A percentile compares a stretch with the other conserved stretches of the same genome.
Evolutionary conservation across 2,888 invertebrate genomes (phyloP).

Genomic region (Cecidostiba fungosa): DNA sequence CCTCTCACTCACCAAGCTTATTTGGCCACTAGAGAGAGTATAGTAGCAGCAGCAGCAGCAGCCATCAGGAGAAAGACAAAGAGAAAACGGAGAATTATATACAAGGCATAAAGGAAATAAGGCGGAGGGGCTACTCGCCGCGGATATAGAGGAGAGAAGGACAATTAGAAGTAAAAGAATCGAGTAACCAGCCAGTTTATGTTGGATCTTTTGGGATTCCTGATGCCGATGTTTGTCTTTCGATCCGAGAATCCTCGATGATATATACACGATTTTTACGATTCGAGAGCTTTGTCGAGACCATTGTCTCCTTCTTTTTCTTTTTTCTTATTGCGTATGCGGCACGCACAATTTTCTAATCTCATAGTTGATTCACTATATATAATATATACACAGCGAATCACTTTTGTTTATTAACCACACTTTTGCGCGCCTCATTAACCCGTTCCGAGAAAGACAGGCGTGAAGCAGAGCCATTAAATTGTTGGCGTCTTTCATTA

Average conservation of each 20-base stretch:
- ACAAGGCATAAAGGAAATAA: constrained; percentile 30
- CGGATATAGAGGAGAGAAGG: not conserved
- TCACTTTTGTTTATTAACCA: not conserved
- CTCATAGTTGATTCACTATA: too few relatives aligned
- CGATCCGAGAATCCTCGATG: not conserved
- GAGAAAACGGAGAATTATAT: constrained; percentile 53
- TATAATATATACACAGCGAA: not conserved
- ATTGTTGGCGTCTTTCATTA: constrained; percentile 23
- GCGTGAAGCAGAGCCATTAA: constrained; percentile 33
- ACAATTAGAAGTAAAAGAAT: constrained; percentile 55
- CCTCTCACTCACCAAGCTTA: not conserved
- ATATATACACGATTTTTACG: constrained; percentile 7
- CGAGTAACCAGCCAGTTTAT: constrained; percentile 12
- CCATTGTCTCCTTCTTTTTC: not conserved
- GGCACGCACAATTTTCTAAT: too few relatives aligned
- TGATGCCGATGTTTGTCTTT: not conserved
- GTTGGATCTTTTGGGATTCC: constrained; percentile 25
- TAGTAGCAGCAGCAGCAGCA: too few relatives aligned
- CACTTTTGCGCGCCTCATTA: not conserved
- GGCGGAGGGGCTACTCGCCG: not conserved
- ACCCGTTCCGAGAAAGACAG: not conserved
- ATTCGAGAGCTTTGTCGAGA: not conserved
- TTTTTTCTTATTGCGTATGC: too few relatives aligned
- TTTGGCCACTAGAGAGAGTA: not conserved
- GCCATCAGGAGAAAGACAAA: constrained; percentile 51